Conservation (phyloP, 2,797 vertebrate genomes). For the Pseudochirops corinnae region DNA sequence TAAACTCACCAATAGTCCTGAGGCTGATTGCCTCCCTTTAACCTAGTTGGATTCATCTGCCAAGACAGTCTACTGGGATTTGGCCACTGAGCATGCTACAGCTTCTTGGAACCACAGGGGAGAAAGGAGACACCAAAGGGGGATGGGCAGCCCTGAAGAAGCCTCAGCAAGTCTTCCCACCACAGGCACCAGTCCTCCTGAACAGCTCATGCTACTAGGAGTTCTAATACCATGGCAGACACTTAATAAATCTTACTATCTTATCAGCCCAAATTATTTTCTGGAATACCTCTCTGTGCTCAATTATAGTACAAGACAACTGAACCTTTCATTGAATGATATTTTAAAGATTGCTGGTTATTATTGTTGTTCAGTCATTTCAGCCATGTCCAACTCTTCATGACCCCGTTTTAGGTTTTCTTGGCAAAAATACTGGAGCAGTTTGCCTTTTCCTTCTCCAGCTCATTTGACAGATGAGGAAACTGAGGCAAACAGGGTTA, state of each 20-base stretch:
- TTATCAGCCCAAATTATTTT: background rate
- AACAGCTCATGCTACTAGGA: background rate
- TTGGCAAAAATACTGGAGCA: background rate
- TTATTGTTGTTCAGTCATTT: background rate
- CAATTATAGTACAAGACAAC: background rate
- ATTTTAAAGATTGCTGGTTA: background rate
- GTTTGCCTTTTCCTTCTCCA: background rate
- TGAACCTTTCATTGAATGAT: background rate
- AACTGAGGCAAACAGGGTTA: background rate
- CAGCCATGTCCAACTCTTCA: background rate
- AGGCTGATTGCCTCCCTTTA: background rate
- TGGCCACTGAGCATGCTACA: background rate
- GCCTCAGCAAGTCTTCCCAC: background rate
- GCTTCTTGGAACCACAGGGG: background rate
- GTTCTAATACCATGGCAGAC: background rate
- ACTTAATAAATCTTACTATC: background rate
- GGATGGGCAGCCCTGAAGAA: background rate
- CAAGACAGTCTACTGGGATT: background rate
- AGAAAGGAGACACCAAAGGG: background rate
- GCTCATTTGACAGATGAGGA: background rate
- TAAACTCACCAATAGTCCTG: background rate
- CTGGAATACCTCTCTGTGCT: background rate
- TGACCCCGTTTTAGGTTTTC: background rate
- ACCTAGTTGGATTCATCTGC: background rate
- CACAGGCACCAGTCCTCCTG: background rate